Evolutionary conservation across 64 coral and sea anemone species (phyloP).

Genomic region (Orbicella faveolata): DNA sequence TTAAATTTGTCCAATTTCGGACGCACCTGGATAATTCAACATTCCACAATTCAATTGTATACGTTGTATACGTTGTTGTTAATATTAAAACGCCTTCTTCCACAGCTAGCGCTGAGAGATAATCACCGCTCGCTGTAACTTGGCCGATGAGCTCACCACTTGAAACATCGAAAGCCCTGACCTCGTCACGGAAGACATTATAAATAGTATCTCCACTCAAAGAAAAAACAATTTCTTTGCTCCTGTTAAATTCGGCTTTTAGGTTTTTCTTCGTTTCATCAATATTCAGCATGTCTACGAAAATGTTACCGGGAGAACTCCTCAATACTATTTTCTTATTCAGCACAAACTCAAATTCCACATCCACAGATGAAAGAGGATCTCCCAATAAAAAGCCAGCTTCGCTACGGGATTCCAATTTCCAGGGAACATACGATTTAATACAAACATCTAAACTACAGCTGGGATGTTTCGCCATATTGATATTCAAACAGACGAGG

Average conservation of each 20-base stretch:
- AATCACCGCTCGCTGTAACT: background rate
- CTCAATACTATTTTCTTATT: background rate
- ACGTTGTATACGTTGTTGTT: too few species aligned
- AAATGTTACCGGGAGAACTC: too few species aligned
- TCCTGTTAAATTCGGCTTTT: too few species aligned
- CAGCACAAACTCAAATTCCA: background rate
- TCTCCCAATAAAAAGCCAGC: background rate
- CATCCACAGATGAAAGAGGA: background rate
- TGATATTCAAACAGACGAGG: too few species aligned
- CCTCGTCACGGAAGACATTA: too few species aligned
- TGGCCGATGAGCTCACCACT: background rate
- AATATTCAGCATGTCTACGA: background rate
- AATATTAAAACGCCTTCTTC: background rate
- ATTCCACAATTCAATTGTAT: too few species aligned
- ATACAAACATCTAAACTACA: background rate
- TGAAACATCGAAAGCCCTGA: background rate
- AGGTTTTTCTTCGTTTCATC: too few species aligned
- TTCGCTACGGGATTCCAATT: background rate
- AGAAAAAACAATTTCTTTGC: too few species aligned
- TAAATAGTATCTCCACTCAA: background rate
- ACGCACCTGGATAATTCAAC: background rate
- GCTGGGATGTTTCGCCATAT: background rate
- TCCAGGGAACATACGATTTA: background rate
- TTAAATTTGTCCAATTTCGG: too few species aligned
- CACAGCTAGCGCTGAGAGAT: background rate